These are phyloP conservation scores for Plestiodon gilberti DNA, from an alignment of 2,113 vertebrate species.

Conservation along the genomic window DNA sequence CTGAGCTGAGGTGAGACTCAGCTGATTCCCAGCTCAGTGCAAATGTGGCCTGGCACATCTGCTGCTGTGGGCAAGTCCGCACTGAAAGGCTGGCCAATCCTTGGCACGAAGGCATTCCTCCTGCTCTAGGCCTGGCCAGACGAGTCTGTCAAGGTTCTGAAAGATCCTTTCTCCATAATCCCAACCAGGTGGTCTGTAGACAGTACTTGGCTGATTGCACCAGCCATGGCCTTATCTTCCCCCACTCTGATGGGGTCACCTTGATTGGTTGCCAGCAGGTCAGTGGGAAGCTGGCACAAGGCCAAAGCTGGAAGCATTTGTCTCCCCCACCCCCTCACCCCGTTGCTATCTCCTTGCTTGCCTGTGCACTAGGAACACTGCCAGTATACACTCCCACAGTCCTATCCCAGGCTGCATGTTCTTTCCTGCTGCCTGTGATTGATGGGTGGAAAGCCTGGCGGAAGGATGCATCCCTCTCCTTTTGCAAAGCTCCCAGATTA, in stretches of 20 bases:
- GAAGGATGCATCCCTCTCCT: background rate
- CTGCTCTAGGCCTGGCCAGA: too few species aligned
- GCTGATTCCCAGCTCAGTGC: background rate
- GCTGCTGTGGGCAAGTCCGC: background rate
- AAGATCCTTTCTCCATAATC: background rate
- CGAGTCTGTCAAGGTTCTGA: background rate
- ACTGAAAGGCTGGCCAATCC: background rate
- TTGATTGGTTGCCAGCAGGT: background rate
- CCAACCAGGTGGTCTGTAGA: background rate
- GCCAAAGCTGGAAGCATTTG: background rate
- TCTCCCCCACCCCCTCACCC: background rate
- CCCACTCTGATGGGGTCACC: slow-evolving; percentile 35
- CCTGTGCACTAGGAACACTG: background rate
- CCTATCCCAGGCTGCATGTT: background rate
- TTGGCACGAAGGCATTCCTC: background rate
- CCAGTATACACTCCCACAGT: background rate
- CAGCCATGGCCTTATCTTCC: background rate
- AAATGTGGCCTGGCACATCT: background rate
- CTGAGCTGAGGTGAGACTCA: background rate
- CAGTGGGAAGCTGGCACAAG: background rate
- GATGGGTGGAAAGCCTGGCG: background rate
- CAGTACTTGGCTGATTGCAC: rapidly evolving
- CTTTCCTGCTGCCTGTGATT: slow-evolving; percentile 6
- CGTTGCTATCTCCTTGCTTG: background rate
- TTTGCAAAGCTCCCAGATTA: background rate